phyloP scores from a whole-genome alignment of 2,797 vertebrate genomes.

The Lagodon rhomboides region DNA sequence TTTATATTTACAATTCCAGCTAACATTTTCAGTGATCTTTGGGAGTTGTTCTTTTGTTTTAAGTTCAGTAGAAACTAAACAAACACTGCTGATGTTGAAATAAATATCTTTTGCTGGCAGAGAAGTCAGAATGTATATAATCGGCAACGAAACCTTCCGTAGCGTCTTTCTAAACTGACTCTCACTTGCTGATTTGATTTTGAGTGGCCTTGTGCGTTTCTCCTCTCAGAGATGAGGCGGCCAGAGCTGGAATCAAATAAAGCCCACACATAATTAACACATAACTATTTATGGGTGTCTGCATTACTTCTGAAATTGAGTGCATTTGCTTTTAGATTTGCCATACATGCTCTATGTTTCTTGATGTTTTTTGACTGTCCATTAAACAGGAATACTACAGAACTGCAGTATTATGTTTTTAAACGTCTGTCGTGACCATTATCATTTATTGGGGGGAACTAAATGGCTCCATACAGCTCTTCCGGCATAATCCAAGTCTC shows the following conservation, averaged over 20 bases:
- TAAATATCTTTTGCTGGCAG: conserved; percentile 29
- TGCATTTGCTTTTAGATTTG: conserved; percentile 76
- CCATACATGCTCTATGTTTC: conserved; percentile 64
- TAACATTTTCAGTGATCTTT: conserved; percentile 55
- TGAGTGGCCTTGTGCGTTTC: conserved; percentile 21
- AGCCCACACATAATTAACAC: conserved; percentile 27
- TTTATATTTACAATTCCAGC: conserved; percentile 58
- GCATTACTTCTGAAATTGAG: conserved; percentile 59
- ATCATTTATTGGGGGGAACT: background rate
- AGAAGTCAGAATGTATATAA: conserved; percentile 38
- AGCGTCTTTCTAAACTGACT: conserved; percentile 23
- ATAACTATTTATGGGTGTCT: conserved; percentile 54
- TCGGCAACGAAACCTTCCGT: background rate
- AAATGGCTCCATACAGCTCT: background rate
- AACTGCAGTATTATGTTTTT: conserved; percentile 26
- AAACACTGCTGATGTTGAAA: conserved; percentile 49
- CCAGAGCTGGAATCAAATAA: conserved; percentile 28
- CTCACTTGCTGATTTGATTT: conserved; percentile 16
- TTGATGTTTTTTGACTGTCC: conserved; percentile 63
- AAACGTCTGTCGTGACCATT: background rate
- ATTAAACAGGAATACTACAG: conserved; percentile 76
- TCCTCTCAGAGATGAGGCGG: conserved; percentile 15
- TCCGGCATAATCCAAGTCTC: too few relatives aligned
- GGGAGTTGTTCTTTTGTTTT: conserved; percentile 20
- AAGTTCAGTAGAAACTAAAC: conserved; percentile 30